phyloP scores from a whole-genome alignment of 2,888 invertebrate genomes.

The Scaptomyza caliginosa region DNA sequence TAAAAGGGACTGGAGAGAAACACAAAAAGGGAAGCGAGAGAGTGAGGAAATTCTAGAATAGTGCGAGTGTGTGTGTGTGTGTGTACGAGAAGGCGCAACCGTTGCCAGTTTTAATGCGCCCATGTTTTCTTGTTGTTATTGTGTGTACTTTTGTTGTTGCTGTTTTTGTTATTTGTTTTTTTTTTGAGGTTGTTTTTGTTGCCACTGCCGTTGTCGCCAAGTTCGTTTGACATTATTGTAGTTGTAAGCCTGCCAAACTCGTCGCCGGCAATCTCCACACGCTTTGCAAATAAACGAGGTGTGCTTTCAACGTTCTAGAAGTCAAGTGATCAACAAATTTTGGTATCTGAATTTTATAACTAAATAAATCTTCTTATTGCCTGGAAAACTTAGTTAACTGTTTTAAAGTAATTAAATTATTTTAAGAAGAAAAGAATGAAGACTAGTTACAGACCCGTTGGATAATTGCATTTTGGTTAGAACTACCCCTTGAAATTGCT shows the following conservation, averaged over 20 bases:
- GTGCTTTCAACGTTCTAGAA: conserved; percentile 2
- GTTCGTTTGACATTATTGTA: conserved; percentile 67
- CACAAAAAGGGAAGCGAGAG: neutral
- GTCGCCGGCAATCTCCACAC: conserved; percentile 20
- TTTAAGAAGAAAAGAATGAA: too few relatives aligned
- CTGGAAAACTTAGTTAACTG: too few relatives aligned
- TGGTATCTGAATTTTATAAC: neutral
- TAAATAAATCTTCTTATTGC: neutral
- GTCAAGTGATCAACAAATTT: neutral
- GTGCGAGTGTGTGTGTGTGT: neutral
- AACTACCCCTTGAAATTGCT: conserved; percentile 12
- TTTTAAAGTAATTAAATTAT: too few relatives aligned
- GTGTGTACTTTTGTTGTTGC: conserved; percentile 17
- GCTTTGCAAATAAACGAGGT: conserved; percentile 13
- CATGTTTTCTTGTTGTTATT: conserved; percentile 25
- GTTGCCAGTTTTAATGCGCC: conserved; percentile 42
- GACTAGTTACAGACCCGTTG: too few relatives aligned
- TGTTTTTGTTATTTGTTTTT: conserved; percentile 22
- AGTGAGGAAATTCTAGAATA: neutral
- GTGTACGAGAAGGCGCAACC: conserved; percentile 8
- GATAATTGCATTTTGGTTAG: too few relatives aligned
- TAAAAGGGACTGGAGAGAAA: neutral
- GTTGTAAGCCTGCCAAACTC: conserved; percentile 61
- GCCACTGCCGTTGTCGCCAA: conserved; percentile 53
- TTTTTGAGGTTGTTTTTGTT: conserved; percentile 25